Evolutionary conservation across 2,888 invertebrate genomes (phyloP).

Genomic region (Flexamia atlantica): DNA sequence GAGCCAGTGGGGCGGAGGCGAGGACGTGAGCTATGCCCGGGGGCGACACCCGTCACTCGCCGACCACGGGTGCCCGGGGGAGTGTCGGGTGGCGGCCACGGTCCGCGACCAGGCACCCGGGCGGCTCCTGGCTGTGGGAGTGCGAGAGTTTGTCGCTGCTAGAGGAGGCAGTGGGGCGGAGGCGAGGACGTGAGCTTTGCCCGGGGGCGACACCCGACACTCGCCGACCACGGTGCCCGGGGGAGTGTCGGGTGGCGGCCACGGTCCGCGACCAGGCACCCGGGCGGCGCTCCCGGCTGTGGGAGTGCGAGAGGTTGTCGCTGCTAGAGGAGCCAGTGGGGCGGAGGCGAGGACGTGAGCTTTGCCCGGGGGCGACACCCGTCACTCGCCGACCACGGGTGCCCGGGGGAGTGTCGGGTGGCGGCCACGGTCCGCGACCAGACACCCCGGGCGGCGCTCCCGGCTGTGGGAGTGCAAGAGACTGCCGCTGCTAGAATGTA

Average conservation of each 20-base stretch:
- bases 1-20: background rate
- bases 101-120: background rate
- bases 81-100: background rate
- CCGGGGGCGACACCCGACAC: no score
- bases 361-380: background rate
- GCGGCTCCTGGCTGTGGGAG: no score
- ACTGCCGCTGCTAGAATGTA: no score
- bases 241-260: no score
- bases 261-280: no score
- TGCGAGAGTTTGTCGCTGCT: no score
- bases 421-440: background rate
- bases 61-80: background rate
- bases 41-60: background rate
- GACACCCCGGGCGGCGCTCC: background rate
- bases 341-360: background rate
- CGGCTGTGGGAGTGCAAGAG: no score
- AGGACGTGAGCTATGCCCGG: conserved; percentile 2
- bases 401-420: conserved; percentile 1
- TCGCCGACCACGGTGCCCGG: no score
- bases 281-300: no score
- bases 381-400: background rate
- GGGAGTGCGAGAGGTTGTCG: no score
- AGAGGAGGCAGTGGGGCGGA: no score
- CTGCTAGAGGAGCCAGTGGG: background rate
- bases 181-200: no score